phyloP scores from a whole-genome alignment of 2,113 vertebrate genomes.

The Anguilla rostrata region DNA sequence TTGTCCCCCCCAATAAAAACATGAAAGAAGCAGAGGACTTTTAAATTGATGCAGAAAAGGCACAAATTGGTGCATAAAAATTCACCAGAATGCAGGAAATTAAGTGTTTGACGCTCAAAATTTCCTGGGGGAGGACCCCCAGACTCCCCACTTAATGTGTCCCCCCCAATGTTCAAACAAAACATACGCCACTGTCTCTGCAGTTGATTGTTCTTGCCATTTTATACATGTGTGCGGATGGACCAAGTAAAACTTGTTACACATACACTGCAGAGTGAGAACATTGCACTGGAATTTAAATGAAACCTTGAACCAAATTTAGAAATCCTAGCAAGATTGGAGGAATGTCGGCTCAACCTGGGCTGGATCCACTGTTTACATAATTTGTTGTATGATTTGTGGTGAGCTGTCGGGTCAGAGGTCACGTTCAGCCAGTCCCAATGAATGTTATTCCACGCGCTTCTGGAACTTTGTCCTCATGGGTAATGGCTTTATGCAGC shows the following conservation, averaged over 20 bases:
- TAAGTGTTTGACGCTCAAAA: too few species aligned
- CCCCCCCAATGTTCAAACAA: too few species aligned
- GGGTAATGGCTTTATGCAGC: background rate
- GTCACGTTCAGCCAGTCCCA: background rate
- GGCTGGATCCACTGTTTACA: conserved; percentile 11
- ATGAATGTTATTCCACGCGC: conserved; percentile 10
- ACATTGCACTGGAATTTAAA: background rate
- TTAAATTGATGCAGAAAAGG: too few species aligned
- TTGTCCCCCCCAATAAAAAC: too few species aligned
- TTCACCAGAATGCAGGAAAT: too few species aligned
- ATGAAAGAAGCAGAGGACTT: too few species aligned
- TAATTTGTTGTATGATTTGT: conserved; percentile 12
- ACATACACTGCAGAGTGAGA: background rate
- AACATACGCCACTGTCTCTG: background rate
- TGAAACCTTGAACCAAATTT: background rate
- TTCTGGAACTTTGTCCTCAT: background rate
- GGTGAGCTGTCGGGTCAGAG: conserved; percentile 12
- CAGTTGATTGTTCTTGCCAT: background rate
- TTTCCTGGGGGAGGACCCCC: too few species aligned
- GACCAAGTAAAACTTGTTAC: background rate
- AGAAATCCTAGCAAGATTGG: background rate
- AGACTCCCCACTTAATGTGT: too few species aligned
- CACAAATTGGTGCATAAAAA: too few species aligned
- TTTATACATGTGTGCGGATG: background rate
- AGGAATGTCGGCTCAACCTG: background rate